phyloP scores from a whole-genome alignment of 2,113 vertebrate species.

The Cisticola juncidis region DNA sequence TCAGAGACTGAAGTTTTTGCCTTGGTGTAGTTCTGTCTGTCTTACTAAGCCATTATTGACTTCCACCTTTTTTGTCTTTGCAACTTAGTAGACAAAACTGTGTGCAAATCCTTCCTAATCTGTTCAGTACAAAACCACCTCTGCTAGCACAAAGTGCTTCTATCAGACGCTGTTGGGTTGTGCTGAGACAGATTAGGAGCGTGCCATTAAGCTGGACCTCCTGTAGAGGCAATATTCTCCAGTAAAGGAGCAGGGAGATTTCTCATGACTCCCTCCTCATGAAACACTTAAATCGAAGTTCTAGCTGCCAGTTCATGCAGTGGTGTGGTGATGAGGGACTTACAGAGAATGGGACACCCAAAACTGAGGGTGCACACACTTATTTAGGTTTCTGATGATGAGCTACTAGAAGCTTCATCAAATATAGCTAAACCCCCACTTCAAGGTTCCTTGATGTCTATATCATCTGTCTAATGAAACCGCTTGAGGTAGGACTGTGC shows the following conservation, averaged over 20 bases:
- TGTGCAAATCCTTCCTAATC: background rate
- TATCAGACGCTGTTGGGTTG: background rate
- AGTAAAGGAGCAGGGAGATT: background rate
- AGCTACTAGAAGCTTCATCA: background rate
- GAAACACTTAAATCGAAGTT: background rate
- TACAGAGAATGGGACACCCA: background rate
- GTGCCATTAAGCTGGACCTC: background rate
- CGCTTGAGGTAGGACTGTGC: background rate
- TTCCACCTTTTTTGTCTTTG: background rate
- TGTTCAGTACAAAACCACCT: background rate
- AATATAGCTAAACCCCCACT: background rate
- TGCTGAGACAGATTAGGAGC: background rate
- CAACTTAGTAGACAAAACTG: background rate
- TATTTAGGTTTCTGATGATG: background rate
- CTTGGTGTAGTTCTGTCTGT: background rate
- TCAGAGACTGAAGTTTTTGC: background rate
- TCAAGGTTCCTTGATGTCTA: background rate
- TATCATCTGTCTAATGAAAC: background rate
- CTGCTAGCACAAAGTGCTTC: background rate
- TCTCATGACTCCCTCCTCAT: fast-evolving
- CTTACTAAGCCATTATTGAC: background rate
- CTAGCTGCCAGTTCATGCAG: background rate
- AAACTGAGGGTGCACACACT: background rate
- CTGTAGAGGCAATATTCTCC: background rate
- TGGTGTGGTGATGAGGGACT: background rate